Percentiles rank a stretch among this genome's conserved stretches.
Evolutionary conservation across 2,113 vertebrate genomes (phyloP).

Genomic region (Cephalophus harveyi): DNA sequence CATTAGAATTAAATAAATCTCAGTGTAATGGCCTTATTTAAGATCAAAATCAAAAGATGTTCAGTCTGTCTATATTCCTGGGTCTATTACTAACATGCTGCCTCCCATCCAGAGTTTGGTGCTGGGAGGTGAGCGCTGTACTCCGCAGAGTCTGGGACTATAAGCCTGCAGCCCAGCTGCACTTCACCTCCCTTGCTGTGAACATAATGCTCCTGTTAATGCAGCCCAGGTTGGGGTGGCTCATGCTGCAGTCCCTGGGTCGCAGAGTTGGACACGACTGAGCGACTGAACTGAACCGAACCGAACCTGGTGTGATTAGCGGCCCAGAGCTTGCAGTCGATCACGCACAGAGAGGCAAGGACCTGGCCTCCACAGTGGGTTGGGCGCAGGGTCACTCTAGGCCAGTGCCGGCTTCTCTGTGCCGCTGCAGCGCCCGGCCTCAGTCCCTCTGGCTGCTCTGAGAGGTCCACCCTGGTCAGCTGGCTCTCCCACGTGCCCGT

Average conservation of each 20-base stretch:
- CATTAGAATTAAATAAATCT: background rate
- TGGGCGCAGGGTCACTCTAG: background rate
- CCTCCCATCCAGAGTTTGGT: background rate
- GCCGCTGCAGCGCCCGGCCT: rapidly evolving
- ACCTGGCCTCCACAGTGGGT: background rate
- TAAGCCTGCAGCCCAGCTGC: background rate
- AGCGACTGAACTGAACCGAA: background rate
- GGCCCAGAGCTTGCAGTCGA: background rate
- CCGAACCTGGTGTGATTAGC: rapidly evolving
- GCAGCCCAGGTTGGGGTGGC: background rate
- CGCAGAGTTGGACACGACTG: rapidly evolving
- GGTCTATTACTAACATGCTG: background rate
- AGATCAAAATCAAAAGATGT: background rate
- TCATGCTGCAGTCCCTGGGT: rapidly evolving
- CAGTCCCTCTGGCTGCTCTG: background rate
- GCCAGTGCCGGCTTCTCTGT: background rate
- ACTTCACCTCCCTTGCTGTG: background rate
- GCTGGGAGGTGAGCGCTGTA: background rate
- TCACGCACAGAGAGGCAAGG: background rate
- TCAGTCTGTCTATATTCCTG: background rate
- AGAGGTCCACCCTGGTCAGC: too few species aligned
- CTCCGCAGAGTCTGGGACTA: rapidly evolving
- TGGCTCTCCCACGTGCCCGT: background rate
- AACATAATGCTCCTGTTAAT: background rate
- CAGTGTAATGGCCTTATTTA: background rate